phyloP scores from a whole-genome alignment of 2,113 vertebrate genomes.

The Mustela nigripes region DNA sequence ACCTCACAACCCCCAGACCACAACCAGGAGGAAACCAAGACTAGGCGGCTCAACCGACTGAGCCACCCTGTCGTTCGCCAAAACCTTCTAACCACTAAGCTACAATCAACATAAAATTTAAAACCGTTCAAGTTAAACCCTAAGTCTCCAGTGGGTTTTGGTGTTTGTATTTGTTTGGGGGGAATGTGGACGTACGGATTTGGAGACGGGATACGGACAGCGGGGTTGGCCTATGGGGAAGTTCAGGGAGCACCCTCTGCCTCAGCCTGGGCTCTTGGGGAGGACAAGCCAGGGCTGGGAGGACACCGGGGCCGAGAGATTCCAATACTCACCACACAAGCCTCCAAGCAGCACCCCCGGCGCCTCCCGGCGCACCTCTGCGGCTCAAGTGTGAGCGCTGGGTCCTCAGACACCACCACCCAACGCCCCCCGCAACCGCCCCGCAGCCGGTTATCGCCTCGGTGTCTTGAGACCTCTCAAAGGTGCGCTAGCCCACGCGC shows the following conservation, averaged over 20 bases:
- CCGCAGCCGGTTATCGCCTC: fast-evolving
- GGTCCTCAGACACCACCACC: fast-evolving
- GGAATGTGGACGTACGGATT: too few species aligned
- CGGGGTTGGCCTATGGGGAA: fast-evolving
- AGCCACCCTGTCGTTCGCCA: neutral
- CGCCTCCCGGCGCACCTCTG: neutral
- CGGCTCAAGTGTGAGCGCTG: neutral
- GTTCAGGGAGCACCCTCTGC: fast-evolving
- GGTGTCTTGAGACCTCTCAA: fast-evolving
- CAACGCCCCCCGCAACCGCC: neutral
- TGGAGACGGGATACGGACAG: fast-evolving
- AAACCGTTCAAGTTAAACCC: neutral
- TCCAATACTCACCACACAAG: neutral
- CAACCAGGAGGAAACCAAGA: neutral
- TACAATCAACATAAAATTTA: neutral
- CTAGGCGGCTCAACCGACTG: neutral
- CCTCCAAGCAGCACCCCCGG: neutral
- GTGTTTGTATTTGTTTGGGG: neutral
- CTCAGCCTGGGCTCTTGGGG: fast-evolving
- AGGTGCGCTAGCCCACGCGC: fast-evolving
- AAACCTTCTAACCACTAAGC: neutral
- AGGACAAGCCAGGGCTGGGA: neutral
- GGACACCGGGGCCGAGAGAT: fast-evolving
- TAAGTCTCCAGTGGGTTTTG: neutral
- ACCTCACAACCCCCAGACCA: neutral